Evolutionary conservation across 30 jellyfish, hydroid and myxozoan species (phyloP), one percentile per base, ranked within the genome.

Genomic region (Chironex yamaguchii): DNA sequence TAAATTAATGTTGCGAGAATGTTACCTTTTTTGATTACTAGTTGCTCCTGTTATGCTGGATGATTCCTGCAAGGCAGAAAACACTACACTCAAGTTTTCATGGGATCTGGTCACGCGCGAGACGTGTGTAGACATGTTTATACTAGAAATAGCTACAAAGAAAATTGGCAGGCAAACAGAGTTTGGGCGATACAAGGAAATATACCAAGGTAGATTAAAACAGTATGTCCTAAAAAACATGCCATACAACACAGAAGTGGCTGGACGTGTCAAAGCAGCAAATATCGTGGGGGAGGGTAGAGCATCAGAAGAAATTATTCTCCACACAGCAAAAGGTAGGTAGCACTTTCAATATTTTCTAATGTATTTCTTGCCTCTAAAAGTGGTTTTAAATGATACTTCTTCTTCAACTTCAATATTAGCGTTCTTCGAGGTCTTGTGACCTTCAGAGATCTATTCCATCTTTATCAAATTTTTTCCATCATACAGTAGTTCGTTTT

Each of bases 251-350:
- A 87, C 79, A 13, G 76, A 76, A 34, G 36, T 87, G 4, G 26
- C 54, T 2, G 89, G 91, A 29, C 65, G 83, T 35, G 74, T 87
- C 17, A 34, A 49, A 24, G 85, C 92, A 22, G 88, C 50, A 23
- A 87, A 87, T 67, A 28, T 23, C 53, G 79, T 34, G 2, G 96
- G 96, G 1, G 87, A 66, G 34, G 53, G 96, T 14, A 54, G 51
- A 36, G 81, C 79, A 63, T 52, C 91, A 26, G 88, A 33, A 25
- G 23, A 68, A 27, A 64, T 87, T 52, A 54, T 35, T 4, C 68
- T 85, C 17, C 51, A 24, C 14, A 76, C 96, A 4, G 28, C 73
- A 9, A 65, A 54, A 36, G 96, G 96, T 87, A 75, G n/a, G n/a
- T n/a, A n/a, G n/a, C n/a, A n/a, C n/a, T n/a, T n/a, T n/a, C n/a